These are phyloP conservation scores for Zelleria hepariella DNA, from an alignment of 2,888 invertebrate species.

Conservation along the genomic window DNA sequence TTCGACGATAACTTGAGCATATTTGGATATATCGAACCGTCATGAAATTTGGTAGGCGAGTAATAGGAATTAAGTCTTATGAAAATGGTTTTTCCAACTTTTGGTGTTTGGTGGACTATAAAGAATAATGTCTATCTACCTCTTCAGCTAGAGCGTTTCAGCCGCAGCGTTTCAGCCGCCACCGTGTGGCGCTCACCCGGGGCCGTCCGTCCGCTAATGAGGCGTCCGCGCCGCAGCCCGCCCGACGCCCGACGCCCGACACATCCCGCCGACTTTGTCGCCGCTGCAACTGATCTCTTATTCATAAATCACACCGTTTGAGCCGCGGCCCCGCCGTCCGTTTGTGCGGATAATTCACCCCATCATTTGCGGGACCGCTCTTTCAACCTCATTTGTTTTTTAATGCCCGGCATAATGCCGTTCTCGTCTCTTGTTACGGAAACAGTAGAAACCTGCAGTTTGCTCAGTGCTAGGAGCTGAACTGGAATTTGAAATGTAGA, in stretches of 20 bases:
- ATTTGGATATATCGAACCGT: too few species aligned
- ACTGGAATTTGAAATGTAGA: too few species aligned
- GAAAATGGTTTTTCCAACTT: too few species aligned
- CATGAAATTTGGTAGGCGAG: too few species aligned
- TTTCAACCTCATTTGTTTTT: conserved; percentile 62
- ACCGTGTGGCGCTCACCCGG: conserved; percentile 8
- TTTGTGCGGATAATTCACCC: conserved; percentile 43
- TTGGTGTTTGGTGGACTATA: too few species aligned
- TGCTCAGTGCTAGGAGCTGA: not conserved
- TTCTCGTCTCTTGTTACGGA: conserved; percentile 48
- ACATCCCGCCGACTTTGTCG: conserved; percentile 15
- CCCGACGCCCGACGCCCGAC: too few species aligned
- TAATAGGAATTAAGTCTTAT: too few species aligned
- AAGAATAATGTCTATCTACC: not conserved
- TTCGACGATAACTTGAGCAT: too few species aligned
- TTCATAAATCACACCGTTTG: conserved; percentile 21
- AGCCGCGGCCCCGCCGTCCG: conserved; percentile 28
- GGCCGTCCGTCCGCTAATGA: conserved; percentile 21
- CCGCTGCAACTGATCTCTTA: conserved; percentile 27
- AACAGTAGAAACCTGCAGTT: not conserved
- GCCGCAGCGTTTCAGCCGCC: conserved; percentile 13
- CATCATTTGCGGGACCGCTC: conserved; percentile 61
- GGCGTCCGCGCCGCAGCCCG: conserved; percentile 21
- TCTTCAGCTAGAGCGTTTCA: conserved; percentile 3
- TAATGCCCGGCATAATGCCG: conserved; percentile 58